Evolutionary conservation across 2,113 vertebrate species (phyloP), one percentile per base, ranked within the genome.

Genomic region (Tachuris rubrigastra): DNA sequence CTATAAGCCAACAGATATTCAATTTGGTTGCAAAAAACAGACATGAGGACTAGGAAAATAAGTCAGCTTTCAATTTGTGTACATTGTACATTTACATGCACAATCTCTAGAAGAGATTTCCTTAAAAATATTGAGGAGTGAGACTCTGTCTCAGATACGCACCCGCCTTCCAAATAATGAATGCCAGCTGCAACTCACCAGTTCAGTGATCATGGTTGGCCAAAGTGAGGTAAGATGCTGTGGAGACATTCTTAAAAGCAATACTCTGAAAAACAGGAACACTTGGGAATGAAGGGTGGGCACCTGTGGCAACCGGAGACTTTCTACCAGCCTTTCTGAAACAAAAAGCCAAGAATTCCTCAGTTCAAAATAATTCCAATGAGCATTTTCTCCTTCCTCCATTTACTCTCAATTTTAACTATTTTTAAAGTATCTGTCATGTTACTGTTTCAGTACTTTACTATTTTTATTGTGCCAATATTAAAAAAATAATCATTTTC

Each of bases 171-270:
- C 67, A 87, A 85, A 46, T n/a, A 75, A 30, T 19, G 44, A 87
- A 71, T 27, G 17, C 24, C 81, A 92, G 44, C 42, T 75, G 76
- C 42, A 88, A 97, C 98, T 98, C 95, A 99, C 99, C 98, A 99
- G 98, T 94, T 99, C 99, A 41, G 99, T 99, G 98, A 99, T 99
- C 99, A 99, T 99, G 77, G 99, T 99, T 58, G 99, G 99, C 99
- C 99, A 99, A 83, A 99, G 98, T 0, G 99, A 99, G 90, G 99
- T 99, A 94, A 99, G 99, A 93, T 99, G 99, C 92, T 99, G 99
- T 25, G 99, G 99, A 75, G 99, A 99, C 98, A 99, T 99, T 97
- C 99, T 98, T 95, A 99, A 98, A 94, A 99, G 98, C 95, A 99
- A 97, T 53, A 99, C 99, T 97, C 99, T 98, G 97, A 99, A 99